A percentile compares a stretch with the other conserved stretches of the same genome.
These are phyloP conservation scores for Hiodon alosoides DNA, from an alignment of 2,113 vertebrate genomes.

Conservation along the genomic window DNA sequence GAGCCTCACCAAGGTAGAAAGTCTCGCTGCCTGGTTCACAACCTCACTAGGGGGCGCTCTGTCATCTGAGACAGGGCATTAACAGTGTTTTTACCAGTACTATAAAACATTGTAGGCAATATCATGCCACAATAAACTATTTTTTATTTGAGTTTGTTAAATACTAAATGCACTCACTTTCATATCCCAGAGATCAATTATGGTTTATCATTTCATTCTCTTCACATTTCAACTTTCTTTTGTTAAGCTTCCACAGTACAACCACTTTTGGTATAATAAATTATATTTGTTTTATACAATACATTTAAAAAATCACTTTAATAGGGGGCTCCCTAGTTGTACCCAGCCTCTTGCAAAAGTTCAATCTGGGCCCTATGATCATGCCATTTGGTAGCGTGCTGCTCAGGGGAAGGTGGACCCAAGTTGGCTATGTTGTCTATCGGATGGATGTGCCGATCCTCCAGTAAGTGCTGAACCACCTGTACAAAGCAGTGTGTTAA, in stretches of 20 bases:
- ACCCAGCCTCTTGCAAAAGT: neutral
- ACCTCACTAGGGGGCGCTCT: constrained; percentile 65
- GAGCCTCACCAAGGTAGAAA: constrained; percentile 56
- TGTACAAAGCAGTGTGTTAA: too few relatives aligned
- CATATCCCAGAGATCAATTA: neutral
- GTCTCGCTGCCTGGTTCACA: constrained; percentile 68
- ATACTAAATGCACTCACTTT: neutral
- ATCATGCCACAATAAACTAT: too few relatives aligned
- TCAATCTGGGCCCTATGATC: too few relatives aligned
- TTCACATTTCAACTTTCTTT: neutral
- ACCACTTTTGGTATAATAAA: neutral
- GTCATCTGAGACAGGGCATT: constrained; percentile 60
- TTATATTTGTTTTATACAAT: neutral
- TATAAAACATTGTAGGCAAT: too few relatives aligned
- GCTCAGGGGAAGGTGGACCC: too few relatives aligned
- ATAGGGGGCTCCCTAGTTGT: neutral
- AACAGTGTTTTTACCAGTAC: neutral
- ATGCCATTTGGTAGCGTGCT: too few relatives aligned
- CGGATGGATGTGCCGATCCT: too few relatives aligned
- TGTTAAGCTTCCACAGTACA: neutral
- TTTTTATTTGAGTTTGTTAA: neutral
- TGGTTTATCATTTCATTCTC: neutral
- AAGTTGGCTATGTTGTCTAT: too few relatives aligned
- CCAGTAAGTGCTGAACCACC: too few relatives aligned
- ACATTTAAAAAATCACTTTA: neutral